Evolutionary conservation across 2,797 vertebrate species (phyloP).

Genomic region (Bradypus variegatus): DNA sequence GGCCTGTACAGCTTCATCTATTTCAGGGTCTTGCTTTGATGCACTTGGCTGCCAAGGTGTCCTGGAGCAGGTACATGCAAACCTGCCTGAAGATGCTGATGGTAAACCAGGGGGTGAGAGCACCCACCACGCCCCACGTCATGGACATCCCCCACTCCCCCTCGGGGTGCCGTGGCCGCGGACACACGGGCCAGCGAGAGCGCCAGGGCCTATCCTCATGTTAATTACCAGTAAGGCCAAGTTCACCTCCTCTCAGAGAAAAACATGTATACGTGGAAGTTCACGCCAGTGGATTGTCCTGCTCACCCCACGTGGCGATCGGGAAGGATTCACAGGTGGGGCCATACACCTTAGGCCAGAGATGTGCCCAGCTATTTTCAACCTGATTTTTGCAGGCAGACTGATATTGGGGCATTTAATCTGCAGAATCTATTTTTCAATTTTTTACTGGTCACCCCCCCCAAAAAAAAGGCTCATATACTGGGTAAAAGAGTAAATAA

Average conservation of each 20-base stretch:
- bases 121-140: neutral
- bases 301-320: neutral
- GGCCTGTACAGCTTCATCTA: neutral
- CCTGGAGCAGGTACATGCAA: neutral
- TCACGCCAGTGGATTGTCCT: neutral
- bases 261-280: neutral
- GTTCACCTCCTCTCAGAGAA: neutral
- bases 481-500: neutral
- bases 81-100: neutral
- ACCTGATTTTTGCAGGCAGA: neutral
- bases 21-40: neutral
- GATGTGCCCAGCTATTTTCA: neutral
- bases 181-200: neutral
- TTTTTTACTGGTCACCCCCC: neutral
- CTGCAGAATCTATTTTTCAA: neutral
- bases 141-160: neutral
- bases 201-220: neutral
- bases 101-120: neutral
- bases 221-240: neutral
- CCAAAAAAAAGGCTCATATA: neutral
- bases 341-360: neutral
- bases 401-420: neutral
- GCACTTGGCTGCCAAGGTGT: neutral
- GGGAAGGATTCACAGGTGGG: neutral
- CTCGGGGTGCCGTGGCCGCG: fast-evolving